These are phyloP conservation scores for Tetrao urogallus DNA, from an alignment of 2,113 vertebrate species.

Conservation along the genomic window DNA sequence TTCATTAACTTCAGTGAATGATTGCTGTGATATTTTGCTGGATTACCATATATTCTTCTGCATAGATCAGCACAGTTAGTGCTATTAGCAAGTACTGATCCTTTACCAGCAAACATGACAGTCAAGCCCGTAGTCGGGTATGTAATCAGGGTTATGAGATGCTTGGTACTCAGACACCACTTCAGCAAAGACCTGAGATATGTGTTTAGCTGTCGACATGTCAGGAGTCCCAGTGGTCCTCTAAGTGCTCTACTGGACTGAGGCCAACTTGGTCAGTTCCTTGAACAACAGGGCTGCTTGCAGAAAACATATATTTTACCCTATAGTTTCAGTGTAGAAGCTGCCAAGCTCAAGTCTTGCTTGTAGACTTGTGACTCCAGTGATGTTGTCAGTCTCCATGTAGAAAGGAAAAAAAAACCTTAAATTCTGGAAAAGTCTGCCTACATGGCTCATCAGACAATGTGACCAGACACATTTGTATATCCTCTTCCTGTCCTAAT, in stretches of 20 bases:
- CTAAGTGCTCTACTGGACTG: slow-evolving; percentile 54
- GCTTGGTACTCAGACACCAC: background rate
- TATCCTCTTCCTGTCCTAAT: background rate
- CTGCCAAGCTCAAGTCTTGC: slow-evolving; percentile 7
- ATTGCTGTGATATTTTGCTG: background rate
- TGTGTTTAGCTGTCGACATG: background rate
- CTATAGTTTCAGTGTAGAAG: background rate
- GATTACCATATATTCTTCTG: accelerated
- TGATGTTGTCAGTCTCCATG: background rate
- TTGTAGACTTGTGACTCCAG: background rate
- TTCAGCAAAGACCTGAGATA: background rate
- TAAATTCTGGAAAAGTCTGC: background rate
- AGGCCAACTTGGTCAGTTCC: background rate
- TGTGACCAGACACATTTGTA: background rate
- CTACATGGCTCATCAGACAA: background rate
- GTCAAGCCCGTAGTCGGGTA: background rate
- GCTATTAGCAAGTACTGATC: accelerated
- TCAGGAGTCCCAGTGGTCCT: background rate
- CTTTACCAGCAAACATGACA: background rate
- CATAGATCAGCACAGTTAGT: background rate
- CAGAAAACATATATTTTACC: slow-evolving; percentile 28
- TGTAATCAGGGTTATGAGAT: accelerated
- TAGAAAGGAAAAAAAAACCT: background rate
- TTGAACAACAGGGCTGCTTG: background rate
- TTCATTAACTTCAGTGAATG: background rate